Conservation (phyloP, 2,113 vertebrate genomes). For the Natator depressus region DNA sequence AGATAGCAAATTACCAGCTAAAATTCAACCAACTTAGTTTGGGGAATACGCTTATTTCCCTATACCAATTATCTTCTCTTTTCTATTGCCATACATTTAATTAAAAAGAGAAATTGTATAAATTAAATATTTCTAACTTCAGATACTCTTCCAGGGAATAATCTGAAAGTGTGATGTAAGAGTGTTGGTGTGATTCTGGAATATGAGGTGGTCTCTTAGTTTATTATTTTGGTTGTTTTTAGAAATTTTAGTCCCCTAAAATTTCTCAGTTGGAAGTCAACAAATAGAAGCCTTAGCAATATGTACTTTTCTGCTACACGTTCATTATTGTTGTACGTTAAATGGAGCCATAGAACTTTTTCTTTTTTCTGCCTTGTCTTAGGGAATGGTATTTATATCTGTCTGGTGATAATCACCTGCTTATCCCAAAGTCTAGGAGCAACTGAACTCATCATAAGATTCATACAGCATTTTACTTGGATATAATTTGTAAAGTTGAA, state of each 20-base stretch:
- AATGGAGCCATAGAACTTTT: not conserved
- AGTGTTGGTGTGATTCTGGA: not conserved
- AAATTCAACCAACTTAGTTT: not conserved
- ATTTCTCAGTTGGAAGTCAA: not conserved
- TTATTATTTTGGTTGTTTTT: not conserved
- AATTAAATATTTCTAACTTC: not conserved
- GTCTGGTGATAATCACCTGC: not conserved
- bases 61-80: not conserved
- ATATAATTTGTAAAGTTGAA: not conserved
- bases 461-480: not conserved
- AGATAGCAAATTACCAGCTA: not conserved
- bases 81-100: not conserved
- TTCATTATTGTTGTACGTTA: not conserved
- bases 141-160: not conserved
- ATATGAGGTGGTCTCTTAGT: not conserved
- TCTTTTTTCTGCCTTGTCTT: not conserved
- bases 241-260: not conserved
- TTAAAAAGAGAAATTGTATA: not conserved
- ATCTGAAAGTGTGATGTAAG: not conserved
- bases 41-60: not conserved
- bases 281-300: not conserved
- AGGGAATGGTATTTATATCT: not conserved
- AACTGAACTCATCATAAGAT: not conserved
- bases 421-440: not conserved
- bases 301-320: not conserved